phyloP scores from a whole-genome alignment of 2,113 vertebrate species.

The Perca fluviatilis region DNA sequence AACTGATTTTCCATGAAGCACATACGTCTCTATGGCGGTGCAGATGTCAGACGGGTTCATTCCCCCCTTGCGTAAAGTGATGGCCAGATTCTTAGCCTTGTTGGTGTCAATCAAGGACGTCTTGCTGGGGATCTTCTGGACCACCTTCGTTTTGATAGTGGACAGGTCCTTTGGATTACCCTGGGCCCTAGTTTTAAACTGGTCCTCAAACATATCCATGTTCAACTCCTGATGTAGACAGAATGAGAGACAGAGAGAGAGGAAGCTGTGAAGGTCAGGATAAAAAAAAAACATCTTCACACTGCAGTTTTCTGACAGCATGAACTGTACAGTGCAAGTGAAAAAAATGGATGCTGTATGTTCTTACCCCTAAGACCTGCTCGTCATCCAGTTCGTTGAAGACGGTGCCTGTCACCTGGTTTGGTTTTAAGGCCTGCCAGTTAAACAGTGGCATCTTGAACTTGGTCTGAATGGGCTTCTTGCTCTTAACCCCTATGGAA shows the following conservation, averaged over 20 bases:
- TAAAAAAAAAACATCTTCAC: neutral
- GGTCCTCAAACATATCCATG: conserved; percentile 95
- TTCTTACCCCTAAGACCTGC: conserved; percentile 90
- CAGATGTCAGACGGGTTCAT: conserved; percentile 89
- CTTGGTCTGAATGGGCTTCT: conserved; percentile 93
- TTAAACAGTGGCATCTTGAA: conserved; percentile 92
- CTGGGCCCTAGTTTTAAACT: conserved; percentile 96
- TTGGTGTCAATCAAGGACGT: conserved; percentile 92
- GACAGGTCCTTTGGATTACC: conserved; percentile 82
- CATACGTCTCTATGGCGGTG: conserved; percentile 93
- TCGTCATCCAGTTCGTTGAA: conserved; percentile 93
- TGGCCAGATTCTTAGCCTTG: conserved; percentile 96
- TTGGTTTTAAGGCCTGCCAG: conserved; percentile 93
- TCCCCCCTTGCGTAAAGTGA: conserved; percentile 93
- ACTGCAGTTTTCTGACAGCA: neutral
- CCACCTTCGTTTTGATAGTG: conserved; percentile 84
- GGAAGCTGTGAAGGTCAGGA: neutral
- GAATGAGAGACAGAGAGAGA: neutral
- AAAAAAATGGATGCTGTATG: neutral
- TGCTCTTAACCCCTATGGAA: conserved; percentile 82
- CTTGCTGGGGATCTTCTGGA: conserved; percentile 88
- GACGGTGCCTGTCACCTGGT: conserved; percentile 90
- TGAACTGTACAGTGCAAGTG: neutral
- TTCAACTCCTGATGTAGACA: conserved; percentile 89
- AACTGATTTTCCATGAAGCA: neutral